phyloP scores from a whole-genome alignment of 2,888 invertebrate genomes.

The Bibio marci region DNA sequence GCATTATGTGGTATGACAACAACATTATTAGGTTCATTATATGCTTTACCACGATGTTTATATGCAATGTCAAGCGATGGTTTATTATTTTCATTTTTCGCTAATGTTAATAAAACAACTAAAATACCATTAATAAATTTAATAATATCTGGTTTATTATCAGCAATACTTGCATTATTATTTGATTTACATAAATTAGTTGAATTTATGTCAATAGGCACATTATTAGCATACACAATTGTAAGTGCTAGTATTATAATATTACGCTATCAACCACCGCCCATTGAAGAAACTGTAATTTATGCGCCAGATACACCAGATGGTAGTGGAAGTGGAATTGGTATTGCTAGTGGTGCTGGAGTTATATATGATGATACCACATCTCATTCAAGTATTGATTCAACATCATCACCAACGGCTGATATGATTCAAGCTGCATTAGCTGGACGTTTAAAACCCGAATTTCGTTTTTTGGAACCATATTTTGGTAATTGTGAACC shows the following conservation, averaged over 20 bases:
- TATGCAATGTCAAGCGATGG: conserved; percentile 88
- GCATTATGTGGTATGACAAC: conserved; percentile 88
- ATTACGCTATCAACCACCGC: conserved; percentile 54
- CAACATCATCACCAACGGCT: conserved; percentile 37
- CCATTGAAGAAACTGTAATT: conserved; percentile 32
- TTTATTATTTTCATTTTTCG: conserved; percentile 62
- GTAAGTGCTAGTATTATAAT: conserved; percentile 83
- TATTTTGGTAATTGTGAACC: conserved; percentile 56
- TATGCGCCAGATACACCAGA: conserved; percentile 37
- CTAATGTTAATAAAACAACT: conserved; percentile 58
- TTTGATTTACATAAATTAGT: conserved; percentile 81
- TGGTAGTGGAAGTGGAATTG: no score
- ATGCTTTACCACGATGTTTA: conserved; percentile 69
- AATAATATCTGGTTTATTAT: conserved; percentile 55
- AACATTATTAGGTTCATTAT: conserved; percentile 68
- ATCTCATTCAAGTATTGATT: conserved; percentile 42
- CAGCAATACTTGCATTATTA: conserved; percentile 62
- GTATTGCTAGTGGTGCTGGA: no score
- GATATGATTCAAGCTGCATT: conserved; percentile 38
- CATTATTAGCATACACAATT: conserved; percentile 74
- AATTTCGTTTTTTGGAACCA: conserved; percentile 57
- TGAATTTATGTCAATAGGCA: conserved; percentile 89
- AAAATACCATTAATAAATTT: conserved; percentile 66
- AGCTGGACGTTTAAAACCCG: conserved; percentile 59
- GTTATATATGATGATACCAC: conserved; percentile 43